Conservation (phyloP, 2,113 vertebrate genomes). For the Morone saxatilis region DNA sequence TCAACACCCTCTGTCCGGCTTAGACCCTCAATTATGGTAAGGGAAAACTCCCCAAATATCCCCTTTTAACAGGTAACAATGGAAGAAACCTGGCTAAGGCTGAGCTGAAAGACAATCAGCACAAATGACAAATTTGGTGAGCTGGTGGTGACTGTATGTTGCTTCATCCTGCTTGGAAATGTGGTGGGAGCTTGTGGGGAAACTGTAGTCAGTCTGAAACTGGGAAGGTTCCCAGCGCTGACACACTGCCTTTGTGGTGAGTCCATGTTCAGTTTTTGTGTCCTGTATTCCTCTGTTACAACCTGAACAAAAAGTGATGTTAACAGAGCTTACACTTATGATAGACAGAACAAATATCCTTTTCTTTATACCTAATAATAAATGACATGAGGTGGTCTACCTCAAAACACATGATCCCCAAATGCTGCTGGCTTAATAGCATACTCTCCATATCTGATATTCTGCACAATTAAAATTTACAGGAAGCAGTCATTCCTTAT, state of each 20-base stretch:
- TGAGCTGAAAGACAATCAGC: background rate
- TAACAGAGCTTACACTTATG: background rate
- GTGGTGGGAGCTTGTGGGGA: background rate
- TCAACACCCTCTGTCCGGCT: too few relatives aligned
- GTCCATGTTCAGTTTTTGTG: background rate
- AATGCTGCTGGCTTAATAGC: background rate
- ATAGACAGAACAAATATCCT: background rate
- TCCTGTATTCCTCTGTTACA: background rate
- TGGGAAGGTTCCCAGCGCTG: background rate
- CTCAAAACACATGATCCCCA: background rate
- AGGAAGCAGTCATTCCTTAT: background rate
- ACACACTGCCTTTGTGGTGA: background rate
- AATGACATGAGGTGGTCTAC: background rate
- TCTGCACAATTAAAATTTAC: background rate
- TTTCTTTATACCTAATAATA: background rate
- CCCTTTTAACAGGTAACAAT: too few relatives aligned
- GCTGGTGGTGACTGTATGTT: constrained; percentile 26
- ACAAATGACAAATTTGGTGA: constrained; percentile 19
- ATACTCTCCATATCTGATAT: background rate
- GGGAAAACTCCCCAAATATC: too few relatives aligned
- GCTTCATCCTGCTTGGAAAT: background rate
- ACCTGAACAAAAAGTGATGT: background rate
- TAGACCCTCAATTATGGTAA: too few relatives aligned
- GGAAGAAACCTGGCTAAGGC: background rate
- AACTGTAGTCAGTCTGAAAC: constrained; percentile 24